Conservation (phyloP, 2,113 vertebrate genomes). For the Apodemus speciosus region DNA sequence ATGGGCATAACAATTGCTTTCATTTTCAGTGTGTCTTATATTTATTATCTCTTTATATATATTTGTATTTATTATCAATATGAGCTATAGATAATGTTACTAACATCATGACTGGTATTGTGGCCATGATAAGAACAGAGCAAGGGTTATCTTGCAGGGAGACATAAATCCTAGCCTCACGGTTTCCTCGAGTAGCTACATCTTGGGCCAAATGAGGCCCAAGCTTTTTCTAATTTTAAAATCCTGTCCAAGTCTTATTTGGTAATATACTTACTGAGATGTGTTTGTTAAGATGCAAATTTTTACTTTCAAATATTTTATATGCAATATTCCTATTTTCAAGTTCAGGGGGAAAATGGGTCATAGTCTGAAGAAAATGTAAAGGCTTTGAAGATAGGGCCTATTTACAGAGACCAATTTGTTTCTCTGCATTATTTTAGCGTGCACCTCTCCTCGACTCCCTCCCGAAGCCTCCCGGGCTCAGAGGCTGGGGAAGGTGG, state of each 20-base stretch:
- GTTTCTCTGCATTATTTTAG: slow-evolving; percentile 76
- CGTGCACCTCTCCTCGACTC: slow-evolving; percentile 33
- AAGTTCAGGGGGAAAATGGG: slow-evolving; percentile 68
- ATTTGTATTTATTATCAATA: background rate
- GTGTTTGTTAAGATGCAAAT: slow-evolving; percentile 57
- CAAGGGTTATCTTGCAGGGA: background rate
- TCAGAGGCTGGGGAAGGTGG: slow-evolving; percentile 21
- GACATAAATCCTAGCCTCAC: background rate
- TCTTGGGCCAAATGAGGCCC: background rate
- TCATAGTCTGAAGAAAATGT: slow-evolving; percentile 69
- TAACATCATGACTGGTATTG: background rate
- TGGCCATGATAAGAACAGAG: slow-evolving; percentile 9
- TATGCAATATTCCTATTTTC: slow-evolving; percentile 64
- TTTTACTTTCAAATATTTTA: slow-evolving; percentile 74
- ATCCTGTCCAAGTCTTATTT: slow-evolving; percentile 24
- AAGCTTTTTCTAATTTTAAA: slow-evolving; percentile 27
- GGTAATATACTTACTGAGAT: slow-evolving; percentile 34
- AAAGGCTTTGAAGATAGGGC: slow-evolving; percentile 79
- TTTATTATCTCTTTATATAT: background rate
- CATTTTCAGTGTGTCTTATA: background rate
- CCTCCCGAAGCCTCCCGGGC: slow-evolving; percentile 34
- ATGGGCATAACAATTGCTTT: background rate
- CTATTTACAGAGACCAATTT: slow-evolving; percentile 81
- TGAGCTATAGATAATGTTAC: background rate
- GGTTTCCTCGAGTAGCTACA: slow-evolving; percentile 17